Evolutionary conservation across 2,797 vertebrate species (phyloP).

Genomic region (Thamnophis elegans): DNA sequence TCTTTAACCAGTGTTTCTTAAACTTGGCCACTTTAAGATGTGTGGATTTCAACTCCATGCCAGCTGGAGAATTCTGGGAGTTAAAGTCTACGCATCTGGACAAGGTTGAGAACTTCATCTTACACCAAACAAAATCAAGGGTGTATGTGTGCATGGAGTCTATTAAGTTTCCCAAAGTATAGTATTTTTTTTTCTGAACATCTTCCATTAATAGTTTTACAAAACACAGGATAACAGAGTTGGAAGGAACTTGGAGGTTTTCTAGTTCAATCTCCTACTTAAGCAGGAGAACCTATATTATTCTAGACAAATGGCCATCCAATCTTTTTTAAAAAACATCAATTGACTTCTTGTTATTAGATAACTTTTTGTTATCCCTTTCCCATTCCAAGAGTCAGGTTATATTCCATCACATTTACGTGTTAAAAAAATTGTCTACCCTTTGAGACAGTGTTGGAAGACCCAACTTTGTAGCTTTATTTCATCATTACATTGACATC

Average conservation of each 20-base stretch:
- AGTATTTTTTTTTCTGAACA: background rate
- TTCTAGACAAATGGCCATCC: background rate
- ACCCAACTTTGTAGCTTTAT: background rate
- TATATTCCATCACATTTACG: background rate
- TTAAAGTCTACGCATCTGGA: background rate
- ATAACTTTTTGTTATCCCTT: background rate
- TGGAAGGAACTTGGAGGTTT: background rate
- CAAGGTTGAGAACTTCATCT: background rate
- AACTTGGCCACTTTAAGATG: background rate
- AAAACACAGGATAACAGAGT: background rate
- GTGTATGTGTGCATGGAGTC: accelerated
- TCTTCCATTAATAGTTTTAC: background rate
- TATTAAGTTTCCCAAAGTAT: background rate
- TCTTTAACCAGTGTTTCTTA: background rate
- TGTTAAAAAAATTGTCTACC: background rate
- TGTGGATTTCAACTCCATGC: background rate
- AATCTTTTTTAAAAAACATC: background rate
- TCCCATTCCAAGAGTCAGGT: background rate
- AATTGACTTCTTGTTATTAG: no score
- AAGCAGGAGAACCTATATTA: background rate
- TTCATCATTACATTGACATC: background rate
- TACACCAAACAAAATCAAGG: background rate
- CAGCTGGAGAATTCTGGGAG: background rate
- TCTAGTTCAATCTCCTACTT: background rate
- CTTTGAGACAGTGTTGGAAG: background rate